These are phyloP conservation scores for Archaeoteleia sp. DNA, from an alignment of 2,888 invertebrate species.

Conservation along the genomic window DNA sequence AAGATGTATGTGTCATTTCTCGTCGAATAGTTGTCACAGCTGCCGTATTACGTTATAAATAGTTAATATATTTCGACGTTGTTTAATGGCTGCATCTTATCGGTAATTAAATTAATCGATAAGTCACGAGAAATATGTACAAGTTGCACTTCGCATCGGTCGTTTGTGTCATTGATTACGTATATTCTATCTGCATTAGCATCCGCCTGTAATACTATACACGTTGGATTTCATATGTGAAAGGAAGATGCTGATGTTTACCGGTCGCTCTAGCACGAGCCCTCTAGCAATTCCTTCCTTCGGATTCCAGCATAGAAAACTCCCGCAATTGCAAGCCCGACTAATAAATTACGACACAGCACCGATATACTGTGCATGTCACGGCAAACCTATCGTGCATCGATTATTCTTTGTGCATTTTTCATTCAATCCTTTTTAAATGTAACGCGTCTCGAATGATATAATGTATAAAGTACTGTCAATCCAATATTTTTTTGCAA, in stretches of 20 bases:
- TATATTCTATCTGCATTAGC: conserved; percentile 41
- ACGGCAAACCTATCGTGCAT: conserved; percentile 32
- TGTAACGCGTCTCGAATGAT: too few species aligned
- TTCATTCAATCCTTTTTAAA: too few species aligned
- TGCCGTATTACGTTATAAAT: too few species aligned
- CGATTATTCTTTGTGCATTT: conserved; percentile 25
- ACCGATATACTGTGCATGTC: conserved; percentile 30
- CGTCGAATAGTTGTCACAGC: too few species aligned
- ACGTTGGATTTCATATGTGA: conserved; percentile 52
- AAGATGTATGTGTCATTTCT: too few species aligned
- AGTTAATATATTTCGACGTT: too few species aligned
- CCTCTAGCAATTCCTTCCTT: conserved; percentile 50
- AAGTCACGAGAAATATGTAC: conserved; percentile 46
- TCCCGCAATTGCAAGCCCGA: conserved; percentile 41
- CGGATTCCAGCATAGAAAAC: conserved; percentile 48
- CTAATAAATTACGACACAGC: conserved; percentile 53
- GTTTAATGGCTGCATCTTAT: too few species aligned
- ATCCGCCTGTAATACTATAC: conserved; percentile 27
- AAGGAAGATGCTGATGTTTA: conserved; percentile 54
- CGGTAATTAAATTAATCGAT: conserved; percentile 44
- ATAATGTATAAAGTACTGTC: too few species aligned
- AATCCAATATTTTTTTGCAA: too few species aligned
- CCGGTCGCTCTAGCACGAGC: conserved; percentile 35
- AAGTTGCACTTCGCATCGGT: conserved; percentile 42
- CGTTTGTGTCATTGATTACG: conserved; percentile 43